phyloP scores from a whole-genome alignment of 2,113 vertebrate genomes.

The Aptenodytes patagonicus region DNA sequence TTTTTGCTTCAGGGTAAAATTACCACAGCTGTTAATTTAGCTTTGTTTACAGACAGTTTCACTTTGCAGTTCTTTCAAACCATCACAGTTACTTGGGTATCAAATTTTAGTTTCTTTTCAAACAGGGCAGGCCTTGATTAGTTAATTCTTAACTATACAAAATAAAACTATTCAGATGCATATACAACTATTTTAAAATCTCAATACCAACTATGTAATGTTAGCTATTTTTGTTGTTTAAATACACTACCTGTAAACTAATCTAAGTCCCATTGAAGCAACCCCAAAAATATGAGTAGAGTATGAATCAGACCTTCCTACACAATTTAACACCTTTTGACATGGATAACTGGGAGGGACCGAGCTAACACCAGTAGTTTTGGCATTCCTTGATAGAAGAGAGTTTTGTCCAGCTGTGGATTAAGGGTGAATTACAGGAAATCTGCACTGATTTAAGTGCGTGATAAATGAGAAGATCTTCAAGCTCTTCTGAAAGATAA shows the following conservation, averaged over 20 bases:
- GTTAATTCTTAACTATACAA: not conserved
- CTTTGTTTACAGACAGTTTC: not conserved
- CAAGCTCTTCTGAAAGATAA: slow-evolving; percentile 34
- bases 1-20: not conserved
- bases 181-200: not conserved
- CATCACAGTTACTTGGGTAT: not conserved
- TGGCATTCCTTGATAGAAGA: not conserved
- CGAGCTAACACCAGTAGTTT: not conserved
- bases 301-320: not conserved
- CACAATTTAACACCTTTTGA: not conserved
- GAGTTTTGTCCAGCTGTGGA: not conserved
- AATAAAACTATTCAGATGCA: not conserved
- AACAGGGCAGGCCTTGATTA: not conserved
- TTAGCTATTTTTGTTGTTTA: not conserved
- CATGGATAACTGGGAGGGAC: not conserved
- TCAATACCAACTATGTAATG: not conserved
- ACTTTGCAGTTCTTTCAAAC: not conserved
- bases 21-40: not conserved
- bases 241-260: not conserved
- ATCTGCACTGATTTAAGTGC: not conserved
- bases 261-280: not conserved
- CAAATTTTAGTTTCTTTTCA: not conserved
- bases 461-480: not conserved
- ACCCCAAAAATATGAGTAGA: not conserved
- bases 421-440: slow-evolving; percentile 39